Evolutionary conservation across 2,797 vertebrate species (phyloP).

Genomic region (Lepus oiostolus): DNA sequence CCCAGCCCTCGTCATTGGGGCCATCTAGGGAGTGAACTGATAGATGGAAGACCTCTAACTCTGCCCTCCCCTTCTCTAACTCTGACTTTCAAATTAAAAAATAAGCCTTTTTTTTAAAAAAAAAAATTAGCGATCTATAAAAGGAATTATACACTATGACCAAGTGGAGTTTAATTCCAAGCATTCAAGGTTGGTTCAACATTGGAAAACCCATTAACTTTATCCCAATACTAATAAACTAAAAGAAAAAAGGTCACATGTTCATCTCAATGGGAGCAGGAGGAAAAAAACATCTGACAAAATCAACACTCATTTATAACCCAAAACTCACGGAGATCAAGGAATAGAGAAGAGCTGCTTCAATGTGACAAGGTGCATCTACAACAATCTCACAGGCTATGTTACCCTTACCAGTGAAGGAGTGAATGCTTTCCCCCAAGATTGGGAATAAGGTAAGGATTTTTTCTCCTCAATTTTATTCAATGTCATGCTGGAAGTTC

Average conservation of each 20-base stretch:
- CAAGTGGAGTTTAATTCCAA: neutral
- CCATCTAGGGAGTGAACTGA: too few relatives aligned
- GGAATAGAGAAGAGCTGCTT: constrained; percentile 7
- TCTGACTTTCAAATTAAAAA: too few relatives aligned
- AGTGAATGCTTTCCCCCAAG: neutral
- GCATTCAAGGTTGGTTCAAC: neutral
- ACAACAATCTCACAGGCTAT: neutral
- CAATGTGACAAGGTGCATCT: neutral
- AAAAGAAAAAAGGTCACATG: neutral
- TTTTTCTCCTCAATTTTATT: neutral
- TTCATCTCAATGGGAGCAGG: neutral
- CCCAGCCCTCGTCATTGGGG: too few relatives aligned
- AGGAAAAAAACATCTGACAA: neutral
- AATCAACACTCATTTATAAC: neutral
- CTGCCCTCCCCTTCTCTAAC: too few relatives aligned
- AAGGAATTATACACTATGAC: neutral
- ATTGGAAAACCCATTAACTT: neutral
- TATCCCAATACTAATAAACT: neutral
- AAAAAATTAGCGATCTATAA: neutral
- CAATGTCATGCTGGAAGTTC: neutral
- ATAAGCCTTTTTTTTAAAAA: neutral
- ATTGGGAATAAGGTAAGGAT: neutral
- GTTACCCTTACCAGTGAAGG: neutral
- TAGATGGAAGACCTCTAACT: too few relatives aligned
- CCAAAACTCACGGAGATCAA: neutral